A percentile compares a stretch with the other conserved stretches of the same genome.
These are phyloP conservation scores for Pseudococcus longispinus DNA, from an alignment of 2,888 invertebrate genomes.

Conservation along the genomic window DNA sequence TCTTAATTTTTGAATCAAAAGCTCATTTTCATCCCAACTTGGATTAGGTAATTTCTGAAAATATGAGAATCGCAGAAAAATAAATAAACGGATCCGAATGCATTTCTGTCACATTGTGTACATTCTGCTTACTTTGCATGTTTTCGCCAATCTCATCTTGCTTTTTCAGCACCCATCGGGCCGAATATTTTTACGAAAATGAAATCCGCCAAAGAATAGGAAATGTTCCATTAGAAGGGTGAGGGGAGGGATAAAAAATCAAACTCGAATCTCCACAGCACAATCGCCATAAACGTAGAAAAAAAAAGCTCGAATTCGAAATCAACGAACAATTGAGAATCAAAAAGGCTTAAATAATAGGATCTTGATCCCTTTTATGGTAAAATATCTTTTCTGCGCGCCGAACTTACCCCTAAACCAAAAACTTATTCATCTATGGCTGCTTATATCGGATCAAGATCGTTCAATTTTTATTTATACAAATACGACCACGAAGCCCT, in stretches of 20 bases:
- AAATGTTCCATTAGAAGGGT: background rate
- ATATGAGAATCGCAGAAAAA: too few relatives aligned
- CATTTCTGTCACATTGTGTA: too few relatives aligned
- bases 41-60: too few relatives aligned
- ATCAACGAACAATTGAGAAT: background rate
- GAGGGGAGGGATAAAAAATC: background rate
- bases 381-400: background rate
- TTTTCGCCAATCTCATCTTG: too few relatives aligned
- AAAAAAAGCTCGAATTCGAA: background rate
- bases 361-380: background rate
- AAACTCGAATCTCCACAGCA: background rate
- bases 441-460: background rate
- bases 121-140: too few relatives aligned
- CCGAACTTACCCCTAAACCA: background rate
- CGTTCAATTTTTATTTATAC: background rate
- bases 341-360: background rate
- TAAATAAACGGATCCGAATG: too few relatives aligned
- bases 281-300: background rate
- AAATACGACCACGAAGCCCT: background rate
- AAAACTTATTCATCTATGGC: background rate
- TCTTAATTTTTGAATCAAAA: too few relatives aligned
- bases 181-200: background rate
- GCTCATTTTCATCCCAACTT: too few relatives aligned
- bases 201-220: background rate
- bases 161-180: background rate